A percentile compares a stretch with the other conserved stretches of the same genome.
Evolutionary conservation across 2,797 vertebrate species (phyloP).

Genomic region (Platyrinchus mystaceus): DNA sequence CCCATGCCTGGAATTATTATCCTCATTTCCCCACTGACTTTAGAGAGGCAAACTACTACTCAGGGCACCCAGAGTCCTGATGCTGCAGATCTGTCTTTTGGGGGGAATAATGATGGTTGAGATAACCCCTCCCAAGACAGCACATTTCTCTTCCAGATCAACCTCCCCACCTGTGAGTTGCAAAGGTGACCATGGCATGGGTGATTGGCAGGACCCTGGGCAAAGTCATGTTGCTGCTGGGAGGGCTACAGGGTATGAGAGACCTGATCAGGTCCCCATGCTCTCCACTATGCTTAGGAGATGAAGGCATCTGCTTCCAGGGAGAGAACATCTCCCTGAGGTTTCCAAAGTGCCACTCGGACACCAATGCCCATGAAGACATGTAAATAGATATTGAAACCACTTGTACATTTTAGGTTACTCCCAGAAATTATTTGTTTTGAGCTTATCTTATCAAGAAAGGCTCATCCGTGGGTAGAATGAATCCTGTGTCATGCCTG

Average conservation of each 20-base stretch:
- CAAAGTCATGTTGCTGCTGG: neutral
- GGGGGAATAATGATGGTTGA: fast-evolving
- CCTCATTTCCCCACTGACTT: neutral
- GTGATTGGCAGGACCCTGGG: neutral
- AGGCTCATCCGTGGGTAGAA: neutral
- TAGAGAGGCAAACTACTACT: neutral
- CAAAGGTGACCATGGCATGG: neutral
- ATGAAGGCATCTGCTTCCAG: neutral
- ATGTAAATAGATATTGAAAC: neutral
- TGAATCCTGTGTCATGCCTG: neutral
- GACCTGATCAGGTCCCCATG: neutral
- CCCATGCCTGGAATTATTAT: neutral
- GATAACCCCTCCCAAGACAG: neutral
- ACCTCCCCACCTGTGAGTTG: fast-evolving
- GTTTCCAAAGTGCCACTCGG: neutral
- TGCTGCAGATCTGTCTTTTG: neutral
- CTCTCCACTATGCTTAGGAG: fast-evolving
- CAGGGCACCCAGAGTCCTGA: neutral
- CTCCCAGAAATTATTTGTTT: neutral
- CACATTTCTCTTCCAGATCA: neutral
- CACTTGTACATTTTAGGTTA: fast-evolving
- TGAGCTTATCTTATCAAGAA: neutral
- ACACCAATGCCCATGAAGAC: neutral
- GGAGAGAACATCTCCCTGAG: neutral
- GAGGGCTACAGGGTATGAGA: no score